These are phyloP conservation scores for Atta colombica DNA, from an alignment of 1,140 invertebrate genomes.

Conservation along the genomic window DNA sequence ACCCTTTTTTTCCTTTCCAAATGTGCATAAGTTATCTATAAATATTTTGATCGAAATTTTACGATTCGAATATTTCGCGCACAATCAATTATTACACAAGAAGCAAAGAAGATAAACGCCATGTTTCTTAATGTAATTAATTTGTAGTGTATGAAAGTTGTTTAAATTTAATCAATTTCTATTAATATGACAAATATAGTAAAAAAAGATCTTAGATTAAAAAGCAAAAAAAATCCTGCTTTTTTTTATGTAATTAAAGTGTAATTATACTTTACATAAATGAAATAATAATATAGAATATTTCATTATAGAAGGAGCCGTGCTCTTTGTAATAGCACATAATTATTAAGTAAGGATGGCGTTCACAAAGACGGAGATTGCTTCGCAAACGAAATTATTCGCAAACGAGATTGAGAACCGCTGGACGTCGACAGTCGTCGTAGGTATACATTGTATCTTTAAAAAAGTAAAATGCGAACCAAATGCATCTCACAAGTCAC, in stretches of 20 bases:
- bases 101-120: not conserved
- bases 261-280: constrained; percentile 9
- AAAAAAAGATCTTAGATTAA: not conserved
- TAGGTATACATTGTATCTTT: constrained; percentile 9
- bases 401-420: constrained; percentile 40
- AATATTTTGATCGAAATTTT: not conserved
- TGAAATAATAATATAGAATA: constrained; percentile 25
- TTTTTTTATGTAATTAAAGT: not conserved
- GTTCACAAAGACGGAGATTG: constrained; percentile 37
- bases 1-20: not conserved
- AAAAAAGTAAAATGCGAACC: constrained; percentile 21
- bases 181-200: not conserved
- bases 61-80: not conserved
- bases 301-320: not conserved
- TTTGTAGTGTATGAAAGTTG: not conserved
- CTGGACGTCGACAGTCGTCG: constrained; percentile 5
- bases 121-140: not conserved
- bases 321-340: constrained; percentile 8
- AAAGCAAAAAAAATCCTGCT: not conserved
- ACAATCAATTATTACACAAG: not conserved
- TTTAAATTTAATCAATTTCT: not conserved
- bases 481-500: constrained; percentile 36
- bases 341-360: constrained; percentile 29
- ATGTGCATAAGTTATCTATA: not conserved
- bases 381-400: constrained; percentile 33